Evolutionary conservation across 2,888 invertebrate genomes (phyloP), one percentile per base, ranked within the genome.

Genomic region (Drosophila longiperda): DNA sequence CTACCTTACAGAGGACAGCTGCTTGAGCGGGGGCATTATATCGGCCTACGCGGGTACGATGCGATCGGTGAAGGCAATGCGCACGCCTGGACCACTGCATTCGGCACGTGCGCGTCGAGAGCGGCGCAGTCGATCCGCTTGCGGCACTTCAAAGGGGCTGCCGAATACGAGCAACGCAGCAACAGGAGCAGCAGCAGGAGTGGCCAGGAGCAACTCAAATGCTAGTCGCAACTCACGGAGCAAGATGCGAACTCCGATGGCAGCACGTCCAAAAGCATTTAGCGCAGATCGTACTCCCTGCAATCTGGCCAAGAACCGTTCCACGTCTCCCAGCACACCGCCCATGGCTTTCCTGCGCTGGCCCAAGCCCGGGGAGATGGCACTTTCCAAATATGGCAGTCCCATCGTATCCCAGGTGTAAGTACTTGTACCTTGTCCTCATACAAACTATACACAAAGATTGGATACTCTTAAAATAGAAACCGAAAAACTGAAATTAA

Each of bases 1-100:
- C 84, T 93, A 93, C 92, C 92, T 93, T 93, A 93, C 93, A 92
- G 93, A 93, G 88, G 93, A 93, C 86, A 93, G 92, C 82, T 82
- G 89, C 67, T 45, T 79, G 36, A 75, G 80, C 40, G 79, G 70
- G 32, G 62, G 59, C 23, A 33, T 62, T 63, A 40, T 87, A 32
- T 78, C 83, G 9, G 68, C 68, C 6, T 80, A 73, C 53, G 53
- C 62, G 1, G 70, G 75, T 15, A 76, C 88, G 7, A 52, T 81
- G 53, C 82, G 73, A 4, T 78, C 77, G 2, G 67, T 76, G 0
- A 73, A 75, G 59, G 85, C 85, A 3, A 73, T 87, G 53, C 90
- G 91, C 15, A 89, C 89, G 0, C 92, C 91, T 0, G 93, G 93
- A 6, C 93, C 93, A 5, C 66, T 93, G 8, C 90, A 90, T 57